These are phyloP conservation scores for Rhopilema esculentum DNA, from an alignment of 30 jellyfish, hydroid and myxozoan species.

Conservation along the genomic window DNA sequence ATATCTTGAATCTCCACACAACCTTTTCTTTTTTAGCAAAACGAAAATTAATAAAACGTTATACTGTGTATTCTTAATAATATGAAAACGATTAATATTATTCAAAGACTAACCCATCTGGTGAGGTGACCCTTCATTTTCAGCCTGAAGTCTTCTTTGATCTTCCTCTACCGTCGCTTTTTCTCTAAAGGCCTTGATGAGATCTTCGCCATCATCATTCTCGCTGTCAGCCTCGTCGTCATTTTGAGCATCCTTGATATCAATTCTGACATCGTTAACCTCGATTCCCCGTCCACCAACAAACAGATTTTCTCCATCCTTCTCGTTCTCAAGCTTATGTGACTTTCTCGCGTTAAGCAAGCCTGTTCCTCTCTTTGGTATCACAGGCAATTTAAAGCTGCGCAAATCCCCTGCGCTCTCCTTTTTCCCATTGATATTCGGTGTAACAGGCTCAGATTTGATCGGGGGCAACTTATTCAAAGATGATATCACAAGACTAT, in stretches of 20 bases:
- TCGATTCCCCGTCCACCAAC: slow-evolving; percentile 66
- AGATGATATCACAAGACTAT: slow-evolving; percentile 55
- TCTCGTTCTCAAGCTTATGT: slow-evolving; percentile 2
- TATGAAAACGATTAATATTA: too few relatives aligned
- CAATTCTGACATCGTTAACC: slow-evolving; percentile 48
- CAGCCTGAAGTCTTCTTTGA: background rate
- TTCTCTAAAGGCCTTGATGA: slow-evolving; percentile 23
- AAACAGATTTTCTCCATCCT: slow-evolving; percentile 14
- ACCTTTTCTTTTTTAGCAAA: too few relatives aligned
- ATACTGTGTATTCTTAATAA: too few relatives aligned
- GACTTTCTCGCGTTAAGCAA: background rate
- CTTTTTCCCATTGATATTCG: slow-evolving; percentile 8
- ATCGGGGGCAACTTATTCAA: slow-evolving; percentile 60
- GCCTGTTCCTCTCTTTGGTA: slow-evolving; percentile 13
- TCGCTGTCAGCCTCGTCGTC: slow-evolving; percentile 9
- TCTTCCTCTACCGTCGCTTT: background rate
- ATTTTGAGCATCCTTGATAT: slow-evolving; percentile 4
- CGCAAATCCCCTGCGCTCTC: background rate
- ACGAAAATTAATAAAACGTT: too few relatives aligned
- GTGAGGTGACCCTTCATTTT: background rate
- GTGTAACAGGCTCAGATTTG: slow-evolving; percentile 65
- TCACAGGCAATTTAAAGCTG: slow-evolving; percentile 29
- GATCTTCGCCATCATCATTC: slow-evolving; percentile 44
- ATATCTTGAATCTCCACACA: too few relatives aligned
- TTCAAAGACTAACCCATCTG: background rate